Base-by-base conservation (phyloP, 2,888 invertebrate species). In the Rotaria magnacalcarata region DNA sequence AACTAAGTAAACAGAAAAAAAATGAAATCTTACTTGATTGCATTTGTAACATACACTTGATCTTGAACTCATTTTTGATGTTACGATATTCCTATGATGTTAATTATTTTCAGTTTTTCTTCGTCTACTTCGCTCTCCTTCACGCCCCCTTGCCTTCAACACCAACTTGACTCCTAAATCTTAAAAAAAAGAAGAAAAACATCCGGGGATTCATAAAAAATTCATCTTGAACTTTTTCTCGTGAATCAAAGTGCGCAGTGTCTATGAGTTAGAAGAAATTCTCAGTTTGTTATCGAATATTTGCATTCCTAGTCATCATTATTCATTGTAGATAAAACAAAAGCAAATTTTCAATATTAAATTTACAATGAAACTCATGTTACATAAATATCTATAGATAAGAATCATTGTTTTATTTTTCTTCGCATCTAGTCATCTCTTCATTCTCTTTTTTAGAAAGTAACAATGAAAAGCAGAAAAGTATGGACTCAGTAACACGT, bases 11-110 rank as follows among this genome's bases (percentile, higher is more conserved):
- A 52, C 52, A 24, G 3, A 21, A 24, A 24, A 24, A 11, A 1
- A 34, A 14, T 11, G 8, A 24, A 47, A n/a, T 16, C 80, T 80
- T 80, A 47, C 80, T 47, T 80, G 80, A 24, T 80, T 43, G n/a
- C 80, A 80, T 80, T 80, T 80, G 14, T 80, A 80, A 80, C 80
- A 80, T 47, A 47, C 8, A 80, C 24, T 21, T 10, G 47, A n/a
- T n/a, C 80, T 47, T 0, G 67, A 67, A 67, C 67, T 67, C 67
- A 67, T 67, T 4, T 67, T 34, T 34, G 67, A 34, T 67, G 34
- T 67, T 67, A 34, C 14, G 16, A 7, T 67, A 7, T 19, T 41
- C 14, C 19, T 34, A 19, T 67, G 27, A 34, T 19, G 54, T 54
- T 54, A 52, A 52, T 52, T 52, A 54, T 7, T 7, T 54, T 54